Conservation (phyloP, 1,140 invertebrate genomes). For the Pseudomyrmex cubaensis region DNA sequence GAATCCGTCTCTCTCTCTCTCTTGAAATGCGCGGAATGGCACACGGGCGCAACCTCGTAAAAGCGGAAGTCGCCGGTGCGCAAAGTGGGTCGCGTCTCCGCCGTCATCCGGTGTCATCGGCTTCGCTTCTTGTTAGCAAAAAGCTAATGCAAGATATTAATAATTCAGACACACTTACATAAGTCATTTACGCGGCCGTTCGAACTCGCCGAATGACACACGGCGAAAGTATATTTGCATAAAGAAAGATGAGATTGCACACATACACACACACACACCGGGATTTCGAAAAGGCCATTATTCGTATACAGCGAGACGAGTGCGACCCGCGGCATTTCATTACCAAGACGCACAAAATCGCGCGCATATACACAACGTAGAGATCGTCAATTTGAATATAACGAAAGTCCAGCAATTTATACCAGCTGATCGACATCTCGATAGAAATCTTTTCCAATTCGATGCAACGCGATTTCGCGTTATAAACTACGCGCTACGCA, state of each 20-base stretch:
- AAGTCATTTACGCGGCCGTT: slow-evolving; percentile 32
- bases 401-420: not conserved
- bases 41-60: not conserved
- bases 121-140: slow-evolving; percentile 37
- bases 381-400: not conserved
- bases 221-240: slow-evolving; percentile 51
- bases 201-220: not conserved
- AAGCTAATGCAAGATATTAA: slow-evolving; percentile 35
- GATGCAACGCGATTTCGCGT: no score
- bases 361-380: no score
- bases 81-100: slow-evolving; percentile 31
- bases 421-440: not conserved
- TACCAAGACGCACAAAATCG: not conserved
- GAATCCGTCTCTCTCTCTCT: slow-evolving; percentile 41
- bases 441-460: slow-evolving; percentile 11
- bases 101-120: not conserved
- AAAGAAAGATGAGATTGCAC: not conserved
- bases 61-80: slow-evolving; percentile 22
- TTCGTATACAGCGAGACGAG: not conserved
- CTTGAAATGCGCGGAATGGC: slow-evolving; percentile 28
- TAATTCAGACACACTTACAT: slow-evolving; percentile 29
- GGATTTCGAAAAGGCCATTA: slow-evolving; percentile 8
- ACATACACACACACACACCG: not conserved
- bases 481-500: not conserved
- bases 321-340: not conserved